Base-by-base conservation (phyloP, 2,113 vertebrate species). In the Ceyx cyanopectus region DNA sequence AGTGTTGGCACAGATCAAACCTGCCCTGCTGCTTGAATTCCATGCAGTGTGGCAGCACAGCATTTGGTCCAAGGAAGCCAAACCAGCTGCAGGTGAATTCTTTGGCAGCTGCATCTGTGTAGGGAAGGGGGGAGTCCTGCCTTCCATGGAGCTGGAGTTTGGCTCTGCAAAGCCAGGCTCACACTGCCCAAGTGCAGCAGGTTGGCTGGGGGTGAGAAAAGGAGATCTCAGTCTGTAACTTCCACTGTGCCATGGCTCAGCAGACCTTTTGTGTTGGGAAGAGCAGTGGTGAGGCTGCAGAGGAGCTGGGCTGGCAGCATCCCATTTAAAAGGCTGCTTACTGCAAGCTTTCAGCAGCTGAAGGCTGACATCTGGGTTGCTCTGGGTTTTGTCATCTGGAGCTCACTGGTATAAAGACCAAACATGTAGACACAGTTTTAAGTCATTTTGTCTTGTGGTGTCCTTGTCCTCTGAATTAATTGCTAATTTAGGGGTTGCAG, bases 21-120 rank as follows among this genome's bases (percentile, higher is more conserved):
- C 74, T 78, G 62, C 62, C 84, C 83, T 34, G 90, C 92, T 95
- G 95, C 69, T 93, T 50, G 19, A 86, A 46, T 86, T 89, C 88
- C 54, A 58, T 92, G 86, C 58, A 69, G 81, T 90, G 56, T 81
- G 89, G 93, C 69, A 92, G 91, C 79, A 62, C 90, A 94, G 75
- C 50, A 54, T 79, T 97, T 82, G 94, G 81, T 56, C 89, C 84
- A 75, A 65, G 57, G 86, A 86, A 45, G 58, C 73, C 84, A 75
- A 81, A 86, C 1, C 50, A 87, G 86, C 53, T 29, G 27, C 58
- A 79, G 53, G 81, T 89, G 70, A 87, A 79, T 90, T 90, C 29
- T 81, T 56, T 70, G 73, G 68, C 92, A 90, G 83, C 61, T 90
- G 63, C 23, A 62, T 24, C 63, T 85, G 60, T 41, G 51, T 12